phyloP scores from a whole-genome alignment of 2,888 invertebrate genomes.

The Drosophila neutralis region DNA sequence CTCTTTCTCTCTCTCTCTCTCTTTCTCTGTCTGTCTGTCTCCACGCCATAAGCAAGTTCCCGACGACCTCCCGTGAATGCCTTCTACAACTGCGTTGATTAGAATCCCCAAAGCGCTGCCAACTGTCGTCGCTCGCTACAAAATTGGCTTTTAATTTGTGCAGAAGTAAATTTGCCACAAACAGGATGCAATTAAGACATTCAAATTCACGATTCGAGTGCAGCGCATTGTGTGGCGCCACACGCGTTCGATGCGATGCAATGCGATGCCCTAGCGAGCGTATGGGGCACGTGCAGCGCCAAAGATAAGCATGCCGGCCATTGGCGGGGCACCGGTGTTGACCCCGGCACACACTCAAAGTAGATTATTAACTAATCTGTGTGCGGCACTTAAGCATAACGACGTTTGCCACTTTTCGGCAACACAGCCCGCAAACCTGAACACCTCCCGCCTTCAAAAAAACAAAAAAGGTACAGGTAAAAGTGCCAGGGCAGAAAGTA shows the following conservation, averaged over 20 bases:
- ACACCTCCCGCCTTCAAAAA: background rate
- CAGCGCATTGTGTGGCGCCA: slow-evolving; percentile 6
- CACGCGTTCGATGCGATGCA: slow-evolving; percentile 4
- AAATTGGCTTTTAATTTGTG: slow-evolving; percentile 78
- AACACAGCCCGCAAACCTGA: slow-evolving; percentile 25
- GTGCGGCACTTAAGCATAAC: slow-evolving; percentile 57
- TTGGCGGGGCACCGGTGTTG: slow-evolving; percentile 20
- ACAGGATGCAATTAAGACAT: slow-evolving; percentile 78
- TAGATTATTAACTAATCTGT: slow-evolving; percentile 74
- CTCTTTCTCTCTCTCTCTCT: background rate
- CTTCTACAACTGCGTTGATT: slow-evolving; percentile 61
- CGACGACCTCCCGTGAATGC: slow-evolving; percentile 9
- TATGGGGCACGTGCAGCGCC: slow-evolving; percentile 44
- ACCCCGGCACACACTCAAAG: slow-evolving; percentile 58
- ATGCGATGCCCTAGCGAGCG: slow-evolving; percentile 8
- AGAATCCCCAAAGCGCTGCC: slow-evolving; percentile 58
- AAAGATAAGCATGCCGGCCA: slow-evolving; percentile 43
- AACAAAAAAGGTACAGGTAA: slow-evolving; percentile 5
- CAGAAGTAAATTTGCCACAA: slow-evolving; percentile 71
- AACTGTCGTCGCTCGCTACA: slow-evolving; percentile 50
- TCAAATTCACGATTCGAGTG: slow-evolving; percentile 52
- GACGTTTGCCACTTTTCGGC: slow-evolving; percentile 57
- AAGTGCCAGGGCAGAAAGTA: background rate
- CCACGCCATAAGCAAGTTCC: background rate
- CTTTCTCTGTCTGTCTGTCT: background rate